These are phyloP conservation scores for Coturnix japonica DNA, from an alignment of 2,113 vertebrate genomes.

Conservation along the genomic window DNA sequence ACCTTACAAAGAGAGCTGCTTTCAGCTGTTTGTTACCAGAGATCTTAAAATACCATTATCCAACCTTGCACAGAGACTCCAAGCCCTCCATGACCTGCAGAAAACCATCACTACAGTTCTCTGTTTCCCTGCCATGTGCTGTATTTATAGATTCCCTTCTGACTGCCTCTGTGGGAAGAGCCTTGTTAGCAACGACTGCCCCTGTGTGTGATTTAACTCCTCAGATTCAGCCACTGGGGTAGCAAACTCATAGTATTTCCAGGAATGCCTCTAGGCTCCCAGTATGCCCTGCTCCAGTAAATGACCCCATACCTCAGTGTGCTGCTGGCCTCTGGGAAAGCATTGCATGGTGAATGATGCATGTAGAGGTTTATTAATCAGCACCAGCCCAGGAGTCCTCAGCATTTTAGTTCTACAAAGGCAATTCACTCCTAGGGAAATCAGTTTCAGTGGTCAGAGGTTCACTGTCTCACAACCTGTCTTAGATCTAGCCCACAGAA, in stretches of 20 bases:
- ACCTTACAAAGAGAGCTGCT: conserved; percentile 5
- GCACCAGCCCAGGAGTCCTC: background rate
- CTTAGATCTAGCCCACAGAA: background rate
- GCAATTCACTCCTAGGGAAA: background rate
- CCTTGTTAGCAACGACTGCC: background rate
- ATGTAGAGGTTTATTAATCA: background rate
- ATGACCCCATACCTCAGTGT: accelerated
- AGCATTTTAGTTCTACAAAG: background rate
- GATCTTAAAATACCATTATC: background rate
- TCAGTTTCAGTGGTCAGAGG: background rate
- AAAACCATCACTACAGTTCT: background rate
- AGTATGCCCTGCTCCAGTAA: background rate
- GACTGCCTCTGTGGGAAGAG: background rate
- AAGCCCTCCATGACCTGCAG: background rate
- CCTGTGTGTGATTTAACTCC: background rate
- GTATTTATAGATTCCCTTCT: background rate
- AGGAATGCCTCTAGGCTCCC: background rate
- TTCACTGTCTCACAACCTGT: background rate
- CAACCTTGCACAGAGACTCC: background rate
- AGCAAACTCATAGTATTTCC: background rate
- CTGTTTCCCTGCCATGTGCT: background rate
- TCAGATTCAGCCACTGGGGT: accelerated
- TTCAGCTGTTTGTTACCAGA: background rate
- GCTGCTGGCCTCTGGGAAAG: background rate
- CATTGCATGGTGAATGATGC: background rate